Base-by-base conservation (phyloP, 2,113 vertebrate genomes). In the Stegastes partitus region DNA sequence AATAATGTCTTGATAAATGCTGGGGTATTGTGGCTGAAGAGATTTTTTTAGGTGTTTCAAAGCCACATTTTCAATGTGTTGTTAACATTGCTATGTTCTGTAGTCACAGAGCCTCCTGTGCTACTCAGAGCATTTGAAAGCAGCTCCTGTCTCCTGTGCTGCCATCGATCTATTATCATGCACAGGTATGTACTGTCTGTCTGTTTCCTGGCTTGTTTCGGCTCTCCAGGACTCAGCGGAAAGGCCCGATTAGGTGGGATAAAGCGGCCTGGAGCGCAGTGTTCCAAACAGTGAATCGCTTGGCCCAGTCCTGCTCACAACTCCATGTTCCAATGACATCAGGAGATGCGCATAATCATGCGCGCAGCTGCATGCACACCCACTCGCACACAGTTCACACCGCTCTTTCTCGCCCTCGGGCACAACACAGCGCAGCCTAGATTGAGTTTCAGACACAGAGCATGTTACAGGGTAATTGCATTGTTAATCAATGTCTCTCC, bases 401-500 rank as follows among this genome's bases (percentile, higher is more conserved):
- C 57, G 37, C 76, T 77, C 80, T 80, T 70, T 76, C 47, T 70
- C 64, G 59, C 77, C 92, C 80, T 82, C 79, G 78, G 89, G 91
- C 90, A 63, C 76, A 89, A 77, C 87, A 86, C 78, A 81, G 71
- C 75, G 74, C 66, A 73, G 71, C 85, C 81, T 72, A 92, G 92
- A 94, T 93, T 89, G 93, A 87, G 90, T 93, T 93, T 94, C 90
- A 93, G 85, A 89, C 92, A 90, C 78, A 89, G 83, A 93, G 90
- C 93, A 89, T 92, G 93, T 94, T 93, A 80, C 85, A 63, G 86
- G 86, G 91, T 94, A 94, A 95, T 94, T 94, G 92, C 90, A 91
- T 90, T 95, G 91, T 94, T 95, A 93, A 94, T 94, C 94, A 94
- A 93, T 93, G 93, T 93, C 93, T 93, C 74, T 83, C 82, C 67